Base-by-base conservation (phyloP, 2,113 vertebrate species). In the Holacanthus passer region DNA sequence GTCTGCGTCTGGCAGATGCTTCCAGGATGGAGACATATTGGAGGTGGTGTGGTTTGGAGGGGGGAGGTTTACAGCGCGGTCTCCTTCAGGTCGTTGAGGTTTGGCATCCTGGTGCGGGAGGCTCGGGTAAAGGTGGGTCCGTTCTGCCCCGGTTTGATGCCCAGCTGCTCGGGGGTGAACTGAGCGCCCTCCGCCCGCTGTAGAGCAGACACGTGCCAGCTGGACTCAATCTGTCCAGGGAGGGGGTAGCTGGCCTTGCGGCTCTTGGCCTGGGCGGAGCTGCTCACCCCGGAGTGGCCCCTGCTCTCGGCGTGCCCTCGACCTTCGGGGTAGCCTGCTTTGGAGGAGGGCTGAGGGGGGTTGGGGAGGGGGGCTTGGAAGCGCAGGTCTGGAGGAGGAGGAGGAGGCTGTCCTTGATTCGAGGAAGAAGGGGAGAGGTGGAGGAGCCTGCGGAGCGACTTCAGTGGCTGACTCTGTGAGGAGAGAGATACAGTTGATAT, bases 81-180 rank as follows among this genome's bases (percentile, higher is more conserved):
- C 94, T 99, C 98, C 93, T 99, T 99, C 84, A 99, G 94, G 95
- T 99, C 97, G 19, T 99, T 99, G 92, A 99, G 96, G 82, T 99
- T 99, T 73, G 98, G 98, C 96, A 99, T 98, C 68, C 98, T 96
- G 22, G 96, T 65, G 32, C 98, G 96, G 86, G 97, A 96, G 32
- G 98, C 95, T 86, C 98, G 95, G 92, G 95, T 95, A 68, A 98
- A 99, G 7, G 96, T 95, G 93, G 96, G 97, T 93, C 98, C 98
- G 2, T 99, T 99, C 94, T 98, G 97, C 73, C 97, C 97, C 37
- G 96, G 96, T 94, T 99, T 99, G 91, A 97, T 94, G 83, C 97
- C 95, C 93, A 98, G 95, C 89, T 98, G 98, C 19, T 99, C 98
- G 0, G 97, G 93, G 87, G 93, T 93, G 72, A 97, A 99, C 88